phyloP scores from a whole-genome alignment of 1,140 invertebrate genomes.

The Drosophila kohkoa region DNA sequence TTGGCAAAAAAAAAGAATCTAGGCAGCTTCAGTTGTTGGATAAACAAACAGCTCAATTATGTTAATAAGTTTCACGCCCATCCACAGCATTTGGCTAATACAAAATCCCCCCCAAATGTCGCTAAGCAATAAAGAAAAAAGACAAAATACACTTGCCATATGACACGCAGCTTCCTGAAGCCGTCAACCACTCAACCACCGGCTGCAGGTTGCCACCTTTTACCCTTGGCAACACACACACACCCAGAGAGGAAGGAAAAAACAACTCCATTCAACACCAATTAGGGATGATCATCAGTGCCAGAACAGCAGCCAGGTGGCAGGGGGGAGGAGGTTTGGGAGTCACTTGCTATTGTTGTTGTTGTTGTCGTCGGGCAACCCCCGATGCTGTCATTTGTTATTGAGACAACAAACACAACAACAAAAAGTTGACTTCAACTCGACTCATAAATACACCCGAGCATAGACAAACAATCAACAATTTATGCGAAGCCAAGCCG shows the following conservation, averaged over 20 bases:
- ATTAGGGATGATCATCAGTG: constrained; percentile 81
- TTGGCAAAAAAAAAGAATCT: neutral
- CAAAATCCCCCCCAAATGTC: neutral
- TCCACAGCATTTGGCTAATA: constrained; percentile 59
- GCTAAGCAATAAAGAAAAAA: constrained; percentile 30
- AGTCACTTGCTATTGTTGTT: constrained; percentile 12
- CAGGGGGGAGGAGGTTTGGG: constrained; percentile 29
- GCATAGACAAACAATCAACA: constrained; percentile 82
- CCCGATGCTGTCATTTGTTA: constrained; percentile 74
- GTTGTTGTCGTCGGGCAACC: constrained; percentile 70
- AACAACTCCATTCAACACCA: constrained; percentile 83
- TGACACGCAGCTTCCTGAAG: constrained; percentile 53
- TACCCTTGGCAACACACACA: constrained; percentile 47
- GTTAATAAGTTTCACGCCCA: constrained; percentile 80
- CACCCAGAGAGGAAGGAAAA: constrained; percentile 30
- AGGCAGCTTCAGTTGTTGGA: constrained; percentile 11
- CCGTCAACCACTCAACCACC: constrained; percentile 32
- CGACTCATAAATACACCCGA: constrained; percentile 73
- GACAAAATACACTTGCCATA: constrained; percentile 48
- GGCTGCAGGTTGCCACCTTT: constrained; percentile 69
- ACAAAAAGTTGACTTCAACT: constrained; percentile 71
- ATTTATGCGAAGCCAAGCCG: constrained; percentile 62
- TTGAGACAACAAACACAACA: constrained; percentile 60
- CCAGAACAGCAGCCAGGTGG: constrained; percentile 30
- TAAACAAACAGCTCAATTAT: constrained; percentile 80